phyloP scores from a whole-genome alignment of 2,888 invertebrate species.

The Eilema caniola region DNA sequence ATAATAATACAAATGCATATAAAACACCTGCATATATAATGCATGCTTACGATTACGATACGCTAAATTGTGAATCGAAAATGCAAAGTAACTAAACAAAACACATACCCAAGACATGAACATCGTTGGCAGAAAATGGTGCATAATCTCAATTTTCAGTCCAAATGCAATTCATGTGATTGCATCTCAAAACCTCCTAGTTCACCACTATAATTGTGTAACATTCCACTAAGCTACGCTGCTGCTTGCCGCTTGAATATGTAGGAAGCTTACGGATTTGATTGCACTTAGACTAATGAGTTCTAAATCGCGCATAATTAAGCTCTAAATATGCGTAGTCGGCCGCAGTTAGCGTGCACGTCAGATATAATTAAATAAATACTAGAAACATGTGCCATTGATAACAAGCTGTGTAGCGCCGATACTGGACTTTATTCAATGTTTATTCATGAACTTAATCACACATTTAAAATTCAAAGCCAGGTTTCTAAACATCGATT shows the following conservation, averaged over 20 bases:
- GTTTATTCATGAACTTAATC: conserved; percentile 9
- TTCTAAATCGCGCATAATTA: conserved; percentile 38
- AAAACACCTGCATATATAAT: neutral
- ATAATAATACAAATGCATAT: too few relatives aligned
- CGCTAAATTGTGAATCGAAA: neutral
- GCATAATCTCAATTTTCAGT: conserved; percentile 35
- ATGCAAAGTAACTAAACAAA: neutral
- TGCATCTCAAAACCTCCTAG: conserved; percentile 32
- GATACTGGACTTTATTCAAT: conserved; percentile 10
- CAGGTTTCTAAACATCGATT: conserved; percentile 23
- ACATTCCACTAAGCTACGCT: conserved; percentile 32
- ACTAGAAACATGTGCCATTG: conserved; percentile 14
- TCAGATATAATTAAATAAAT: conserved; percentile 10
- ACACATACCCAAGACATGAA: neutral
- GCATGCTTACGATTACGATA: neutral
- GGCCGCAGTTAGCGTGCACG: neutral
- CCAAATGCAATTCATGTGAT: conserved; percentile 42
- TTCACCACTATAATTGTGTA: conserved; percentile 41
- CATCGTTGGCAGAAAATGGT: conserved; percentile 26
- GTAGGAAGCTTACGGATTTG: conserved; percentile 49
- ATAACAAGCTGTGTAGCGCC: conserved; percentile 18
- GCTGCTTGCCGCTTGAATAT: conserved; percentile 22
- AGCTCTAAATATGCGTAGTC: conserved; percentile 3
- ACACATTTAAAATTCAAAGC: conserved; percentile 14
- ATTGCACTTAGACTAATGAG: conserved; percentile 55